Evolutionary conservation across 2,888 invertebrate genomes (phyloP), one percentile per base, ranked within the genome.

Genomic region (Spilarctia lutea): DNA sequence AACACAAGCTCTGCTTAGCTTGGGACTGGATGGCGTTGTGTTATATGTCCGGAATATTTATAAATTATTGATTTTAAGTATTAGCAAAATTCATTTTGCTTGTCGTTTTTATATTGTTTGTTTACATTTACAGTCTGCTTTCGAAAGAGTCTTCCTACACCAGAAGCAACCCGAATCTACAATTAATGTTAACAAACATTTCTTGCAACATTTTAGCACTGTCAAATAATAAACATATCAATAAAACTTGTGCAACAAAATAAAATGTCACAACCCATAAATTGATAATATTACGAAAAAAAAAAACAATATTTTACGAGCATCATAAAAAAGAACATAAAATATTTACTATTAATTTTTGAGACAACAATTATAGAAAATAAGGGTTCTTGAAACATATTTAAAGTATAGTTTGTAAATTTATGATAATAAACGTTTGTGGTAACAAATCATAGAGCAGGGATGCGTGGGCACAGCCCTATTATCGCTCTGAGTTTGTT

Each of bases 391-490:
- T 88, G 85, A 83, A 79, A 83, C 86, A 83, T 82, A 85, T 75
- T 88, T 85, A 84, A 87, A 81, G 86, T 87, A 83, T 79, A 83
- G 87, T 87, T 87, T 83, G 89, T 90, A 90, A 90, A 90, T 91
- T 90, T 91, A 91, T 91, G 90, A 86, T 91, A 91, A 91, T 91
- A 85, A 82, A 81, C 80, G 85, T 87, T 85, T 81, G 83, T 81
- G 82, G 82, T 42, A 71, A 83, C 84, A 84, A 84, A 84, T 80
- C 83, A 84, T 83, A 82, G 83, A 77, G 83, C 73, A 80, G 73
- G 68, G 81, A 63, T 78, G 86, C 86, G 90, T 90, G 82, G 90
- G 90, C 85, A 87, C 82, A 80, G 71, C 80, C 76, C 81, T 86
- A 88, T 90, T 88, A 89, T 88, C 85, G 75, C 74, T 63, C 72